Percentiles rank a stretch among this genome's conserved stretches.
phyloP scores from a whole-genome alignment of 2,888 invertebrate genomes.

The Heterodera filipjevi region DNA sequence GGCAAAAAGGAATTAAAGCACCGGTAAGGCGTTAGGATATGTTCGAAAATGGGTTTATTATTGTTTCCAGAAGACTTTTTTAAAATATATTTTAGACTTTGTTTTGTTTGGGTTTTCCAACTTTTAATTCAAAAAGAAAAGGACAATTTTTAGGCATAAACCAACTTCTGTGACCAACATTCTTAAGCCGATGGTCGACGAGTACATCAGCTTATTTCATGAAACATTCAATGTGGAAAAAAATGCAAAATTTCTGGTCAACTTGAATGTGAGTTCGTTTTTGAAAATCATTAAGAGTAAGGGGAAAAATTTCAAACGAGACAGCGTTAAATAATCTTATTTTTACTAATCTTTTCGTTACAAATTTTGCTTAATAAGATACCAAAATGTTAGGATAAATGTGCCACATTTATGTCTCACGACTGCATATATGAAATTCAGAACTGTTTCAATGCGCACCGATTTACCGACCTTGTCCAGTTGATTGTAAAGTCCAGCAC shows the following conservation, averaged over 20 bases:
- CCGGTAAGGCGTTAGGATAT: too few relatives aligned
- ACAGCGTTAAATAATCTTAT: background rate
- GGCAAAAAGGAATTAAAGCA: too few relatives aligned
- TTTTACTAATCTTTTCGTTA: background rate
- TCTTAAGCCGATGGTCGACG: slow-evolving; percentile 79
- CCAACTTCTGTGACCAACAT: slow-evolving; percentile 87
- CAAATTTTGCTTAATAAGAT: too few relatives aligned
- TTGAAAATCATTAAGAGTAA: too few relatives aligned
- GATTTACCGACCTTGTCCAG: slow-evolving; percentile 25
- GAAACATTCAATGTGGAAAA: slow-evolving; percentile 77
- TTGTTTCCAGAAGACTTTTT: too few relatives aligned
- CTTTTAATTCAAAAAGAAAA: too few relatives aligned
- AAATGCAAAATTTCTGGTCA: slow-evolving; percentile 81
- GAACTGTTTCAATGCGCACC: slow-evolving; percentile 22
- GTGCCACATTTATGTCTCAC: too few relatives aligned
- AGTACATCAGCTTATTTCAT: slow-evolving; percentile 82
- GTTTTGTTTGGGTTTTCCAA: too few relatives aligned
- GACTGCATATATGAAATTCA: background rate
- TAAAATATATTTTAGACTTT: too few relatives aligned
- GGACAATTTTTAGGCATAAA: slow-evolving; percentile 74
- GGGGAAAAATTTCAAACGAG: too few relatives aligned
- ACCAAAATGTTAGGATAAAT: too few relatives aligned
- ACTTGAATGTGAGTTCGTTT: slow-evolving; percentile 76
- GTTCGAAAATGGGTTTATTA: slow-evolving; percentile 20
- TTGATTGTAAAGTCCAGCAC: slow-evolving; percentile 17